Evolutionary conservation across 2,888 invertebrate genomes (phyloP).

Genomic region (Pardosa pseudoannulata): DNA sequence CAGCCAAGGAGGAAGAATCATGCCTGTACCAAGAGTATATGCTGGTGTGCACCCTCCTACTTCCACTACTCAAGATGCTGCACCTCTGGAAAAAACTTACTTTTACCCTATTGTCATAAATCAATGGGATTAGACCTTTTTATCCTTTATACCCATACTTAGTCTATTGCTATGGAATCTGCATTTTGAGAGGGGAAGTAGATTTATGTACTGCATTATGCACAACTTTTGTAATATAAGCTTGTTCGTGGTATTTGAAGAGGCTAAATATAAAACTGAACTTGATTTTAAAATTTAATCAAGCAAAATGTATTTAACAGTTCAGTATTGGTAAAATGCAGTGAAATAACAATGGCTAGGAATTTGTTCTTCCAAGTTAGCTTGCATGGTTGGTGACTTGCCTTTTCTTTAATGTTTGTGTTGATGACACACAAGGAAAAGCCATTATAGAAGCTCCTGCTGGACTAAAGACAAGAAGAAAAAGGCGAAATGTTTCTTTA

Average conservation of each 20-base stretch:
- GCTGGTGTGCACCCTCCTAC: slow-evolving; percentile 35
- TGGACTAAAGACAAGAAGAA: background rate
- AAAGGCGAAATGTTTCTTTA: background rate
- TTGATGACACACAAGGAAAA: slow-evolving; percentile 45
- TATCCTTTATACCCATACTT: background rate
- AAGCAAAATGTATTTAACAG: too few species aligned
- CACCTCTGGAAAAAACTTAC: background rate
- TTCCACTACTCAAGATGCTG: background rate
- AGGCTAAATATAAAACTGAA: too few species aligned
- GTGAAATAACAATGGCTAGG: background rate
- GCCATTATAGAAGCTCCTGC: background rate
- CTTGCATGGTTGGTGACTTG: slow-evolving; percentile 71
- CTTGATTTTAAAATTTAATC: too few species aligned
- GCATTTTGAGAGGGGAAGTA: too few species aligned
- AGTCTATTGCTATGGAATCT: background rate
- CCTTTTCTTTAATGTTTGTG: slow-evolving; percentile 37
- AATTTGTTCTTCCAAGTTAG: slow-evolving; percentile 26
- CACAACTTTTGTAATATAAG: too few species aligned
- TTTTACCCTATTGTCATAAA: slow-evolving; percentile 50
- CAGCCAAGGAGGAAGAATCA: slow-evolving; percentile 30
- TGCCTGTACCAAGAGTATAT: slow-evolving; percentile 56
- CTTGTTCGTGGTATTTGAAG: too few species aligned
- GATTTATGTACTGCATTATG: too few species aligned
- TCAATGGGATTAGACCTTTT: slow-evolving; percentile 46
- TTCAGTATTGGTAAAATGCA: background rate